Evolutionary conservation across 2,113 vertebrate species (phyloP).

Genomic region (Misgurnus mizolepis): DNA sequence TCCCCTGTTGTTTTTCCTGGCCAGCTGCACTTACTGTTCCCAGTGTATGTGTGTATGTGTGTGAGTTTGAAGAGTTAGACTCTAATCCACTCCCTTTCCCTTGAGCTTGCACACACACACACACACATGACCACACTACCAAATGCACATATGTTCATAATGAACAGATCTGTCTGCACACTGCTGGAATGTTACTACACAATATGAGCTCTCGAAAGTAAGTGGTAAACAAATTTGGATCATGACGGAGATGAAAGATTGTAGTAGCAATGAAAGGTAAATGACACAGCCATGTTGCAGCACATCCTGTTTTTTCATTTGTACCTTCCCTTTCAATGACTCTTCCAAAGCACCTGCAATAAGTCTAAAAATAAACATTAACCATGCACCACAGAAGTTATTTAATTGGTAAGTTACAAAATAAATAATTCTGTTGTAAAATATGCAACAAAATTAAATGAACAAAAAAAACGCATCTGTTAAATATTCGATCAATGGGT

Average conservation of each 20-base stretch:
- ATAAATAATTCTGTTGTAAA: too few relatives aligned
- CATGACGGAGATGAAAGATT: conserved; percentile 3
- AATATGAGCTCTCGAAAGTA: conserved; percentile 9
- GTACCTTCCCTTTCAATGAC: conserved; percentile 14
- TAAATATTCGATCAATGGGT: too few relatives aligned
- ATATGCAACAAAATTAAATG: too few relatives aligned
- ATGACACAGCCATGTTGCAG: conserved; percentile 4
- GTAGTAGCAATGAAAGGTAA: conserved; percentile 3
- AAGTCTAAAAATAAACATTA: conserved; percentile 10
- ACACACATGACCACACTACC: neutral
- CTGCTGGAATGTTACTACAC: conserved; percentile 16
- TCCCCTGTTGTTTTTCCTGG: conserved; percentile 68
- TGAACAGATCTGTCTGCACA: conserved; percentile 36
- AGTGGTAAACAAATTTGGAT: conserved; percentile 32
- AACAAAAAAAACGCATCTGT: too few relatives aligned
- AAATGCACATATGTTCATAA: neutral
- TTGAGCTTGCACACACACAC: conserved; percentile 61
- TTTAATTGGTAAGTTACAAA: neutral
- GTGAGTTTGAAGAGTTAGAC: conserved; percentile 46
- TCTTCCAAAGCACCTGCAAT: conserved; percentile 36
- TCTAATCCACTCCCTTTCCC: conserved; percentile 45
- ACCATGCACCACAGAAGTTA: neutral
- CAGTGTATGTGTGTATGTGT: conserved; percentile 51
- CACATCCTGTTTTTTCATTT: conserved; percentile 50
- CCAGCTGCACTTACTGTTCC: conserved; percentile 66